Percentiles rank a stretch among this genome's conserved stretches.
These are phyloP conservation scores for Hedya salicella DNA, from an alignment of 2,888 invertebrate species.

Conservation along the genomic window DNA sequence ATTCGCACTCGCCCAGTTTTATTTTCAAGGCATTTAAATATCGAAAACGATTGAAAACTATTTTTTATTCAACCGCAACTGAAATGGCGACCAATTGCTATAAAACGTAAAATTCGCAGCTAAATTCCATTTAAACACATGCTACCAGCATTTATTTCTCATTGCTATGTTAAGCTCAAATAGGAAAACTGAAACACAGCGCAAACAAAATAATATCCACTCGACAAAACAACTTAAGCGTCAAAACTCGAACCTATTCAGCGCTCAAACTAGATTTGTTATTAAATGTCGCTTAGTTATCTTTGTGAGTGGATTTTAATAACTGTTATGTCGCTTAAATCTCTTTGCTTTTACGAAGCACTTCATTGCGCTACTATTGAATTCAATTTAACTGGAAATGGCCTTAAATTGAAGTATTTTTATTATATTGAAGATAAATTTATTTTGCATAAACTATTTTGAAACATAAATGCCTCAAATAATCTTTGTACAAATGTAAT, in stretches of 20 bases:
- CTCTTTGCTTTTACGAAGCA: background rate
- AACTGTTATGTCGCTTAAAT: background rate
- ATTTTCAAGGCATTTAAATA: no score
- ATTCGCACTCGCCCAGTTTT: no score
- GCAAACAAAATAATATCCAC: background rate
- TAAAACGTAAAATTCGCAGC: background rate
- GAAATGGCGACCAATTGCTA: background rate
- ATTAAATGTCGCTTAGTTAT: background rate
- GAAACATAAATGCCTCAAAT: no score
- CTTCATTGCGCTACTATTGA: background rate
- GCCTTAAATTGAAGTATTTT: no score
- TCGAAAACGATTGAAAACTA: no score
- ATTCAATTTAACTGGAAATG: background rate
- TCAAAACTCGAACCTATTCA: background rate
- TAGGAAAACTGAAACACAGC: background rate
- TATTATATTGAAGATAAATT: no score
- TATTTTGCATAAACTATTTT: no score
- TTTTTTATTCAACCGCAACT: background rate
- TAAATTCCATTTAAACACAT: background rate
- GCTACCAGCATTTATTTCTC: background rate
- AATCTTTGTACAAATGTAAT: no score
- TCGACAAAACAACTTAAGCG: background rate
- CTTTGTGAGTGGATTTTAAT: background rate
- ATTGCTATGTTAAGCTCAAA: background rate
- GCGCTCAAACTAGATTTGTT: background rate